Evolutionary conservation across 2,888 invertebrate genomes (phyloP).

Genomic region (Lomographa bimaculata): DNA sequence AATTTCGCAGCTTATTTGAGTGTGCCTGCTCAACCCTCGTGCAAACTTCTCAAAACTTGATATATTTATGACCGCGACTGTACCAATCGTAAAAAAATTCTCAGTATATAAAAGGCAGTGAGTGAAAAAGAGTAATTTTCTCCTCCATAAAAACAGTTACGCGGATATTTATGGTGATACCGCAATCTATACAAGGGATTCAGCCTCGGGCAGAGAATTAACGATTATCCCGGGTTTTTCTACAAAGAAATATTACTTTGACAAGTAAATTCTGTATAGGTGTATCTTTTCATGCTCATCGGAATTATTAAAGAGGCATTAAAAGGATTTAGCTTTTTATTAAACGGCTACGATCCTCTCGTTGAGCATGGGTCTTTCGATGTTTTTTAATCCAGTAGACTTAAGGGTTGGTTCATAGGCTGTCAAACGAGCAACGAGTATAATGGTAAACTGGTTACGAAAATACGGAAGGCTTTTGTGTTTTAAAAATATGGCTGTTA

Average conservation of each 20-base stretch:
- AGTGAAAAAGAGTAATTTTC: slow-evolving; percentile 73
- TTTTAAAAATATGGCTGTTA: too few relatives aligned
- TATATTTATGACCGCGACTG: slow-evolving; percentile 19
- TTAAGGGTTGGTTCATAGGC: too few relatives aligned
- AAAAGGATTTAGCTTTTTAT: slow-evolving; percentile 24
- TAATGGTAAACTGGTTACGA: too few relatives aligned
- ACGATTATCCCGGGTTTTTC: slow-evolving; percentile 72
- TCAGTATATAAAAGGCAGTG: slow-evolving; percentile 69
- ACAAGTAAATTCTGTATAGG: slow-evolving; percentile 68
- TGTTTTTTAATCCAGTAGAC: slow-evolving; percentile 20
- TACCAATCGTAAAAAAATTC: slow-evolving; percentile 60
- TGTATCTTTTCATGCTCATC: slow-evolving; percentile 61
- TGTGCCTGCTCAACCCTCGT: slow-evolving; percentile 15
- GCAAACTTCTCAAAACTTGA: slow-evolving; percentile 19
- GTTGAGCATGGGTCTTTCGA: slow-evolving; percentile 10
- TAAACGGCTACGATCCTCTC: slow-evolving; percentile 12
- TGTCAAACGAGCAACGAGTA: too few relatives aligned
- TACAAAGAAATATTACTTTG: slow-evolving; percentile 77
- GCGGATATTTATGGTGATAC: slow-evolving; percentile 80
- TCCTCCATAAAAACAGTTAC: slow-evolving; percentile 81
- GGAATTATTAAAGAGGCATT: slow-evolving; percentile 36
- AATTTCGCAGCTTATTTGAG: slow-evolving; percentile 11
- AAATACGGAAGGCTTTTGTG: too few relatives aligned
- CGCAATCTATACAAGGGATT: slow-evolving; percentile 80
- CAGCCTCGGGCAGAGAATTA: slow-evolving; percentile 73